A percentile compares a stretch with the other conserved stretches of the same genome.
phyloP scores from a whole-genome alignment of 1,140 invertebrate species.

The Rhopalosiphum padi region DNA sequence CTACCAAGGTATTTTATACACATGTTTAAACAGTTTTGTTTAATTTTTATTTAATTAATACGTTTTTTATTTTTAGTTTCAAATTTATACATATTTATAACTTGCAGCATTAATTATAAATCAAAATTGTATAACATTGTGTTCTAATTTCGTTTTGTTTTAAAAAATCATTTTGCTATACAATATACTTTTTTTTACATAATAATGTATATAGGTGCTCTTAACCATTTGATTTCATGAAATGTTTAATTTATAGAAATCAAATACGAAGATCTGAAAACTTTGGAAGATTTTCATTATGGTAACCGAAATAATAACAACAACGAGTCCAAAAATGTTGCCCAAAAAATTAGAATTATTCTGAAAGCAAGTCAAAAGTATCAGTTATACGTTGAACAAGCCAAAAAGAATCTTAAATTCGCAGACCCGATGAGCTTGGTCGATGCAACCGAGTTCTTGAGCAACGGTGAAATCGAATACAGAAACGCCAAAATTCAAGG shows the following conservation, averaged over 20 bases:
- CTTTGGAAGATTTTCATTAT: not conserved
- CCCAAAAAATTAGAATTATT: not conserved
- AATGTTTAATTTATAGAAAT: slow-evolving; percentile 6
- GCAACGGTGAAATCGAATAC: not conserved
- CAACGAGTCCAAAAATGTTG: not conserved
- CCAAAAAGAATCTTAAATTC: not conserved
- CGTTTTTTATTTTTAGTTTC: not conserved
- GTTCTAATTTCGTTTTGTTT: too few relatives aligned
- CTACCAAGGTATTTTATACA: not conserved
- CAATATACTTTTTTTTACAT: not conserved
- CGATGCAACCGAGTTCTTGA: not conserved
- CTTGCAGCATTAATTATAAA: not conserved
- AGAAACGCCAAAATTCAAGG: not conserved
- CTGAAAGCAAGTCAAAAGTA: not conserved
- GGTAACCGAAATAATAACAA: not conserved
- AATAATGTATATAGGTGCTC: not conserved
- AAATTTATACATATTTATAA: not conserved
- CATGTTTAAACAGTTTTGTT: not conserved
- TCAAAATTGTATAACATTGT: not conserved
- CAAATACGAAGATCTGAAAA: not conserved
- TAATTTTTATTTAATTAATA: not conserved
- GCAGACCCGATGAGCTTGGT: not conserved
- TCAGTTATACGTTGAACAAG: not conserved
- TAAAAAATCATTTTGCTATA: not conserved
- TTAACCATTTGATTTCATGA: not conserved